phyloP scores from a whole-genome alignment of 2,797 vertebrate genomes.

The Leucoraja ocellata region DNA sequence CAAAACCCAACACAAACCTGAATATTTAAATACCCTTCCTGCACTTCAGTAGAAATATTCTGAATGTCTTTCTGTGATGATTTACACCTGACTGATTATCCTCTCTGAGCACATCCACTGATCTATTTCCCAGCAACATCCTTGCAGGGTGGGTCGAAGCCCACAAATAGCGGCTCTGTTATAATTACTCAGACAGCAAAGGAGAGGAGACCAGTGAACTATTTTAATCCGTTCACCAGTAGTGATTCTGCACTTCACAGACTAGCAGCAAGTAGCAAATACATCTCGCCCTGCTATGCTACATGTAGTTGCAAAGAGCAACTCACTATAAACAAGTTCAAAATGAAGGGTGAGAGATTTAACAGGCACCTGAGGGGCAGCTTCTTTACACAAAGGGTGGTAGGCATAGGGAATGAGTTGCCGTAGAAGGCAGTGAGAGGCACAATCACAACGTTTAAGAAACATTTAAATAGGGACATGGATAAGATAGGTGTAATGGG shows the following conservation, averaged over 20 bases:
- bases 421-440: no score
- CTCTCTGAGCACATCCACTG: neutral
- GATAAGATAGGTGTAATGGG: no score
- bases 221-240: neutral
- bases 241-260: neutral
- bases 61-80: neutral
- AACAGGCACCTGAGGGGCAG: no score
- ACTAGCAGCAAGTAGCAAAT: neutral
- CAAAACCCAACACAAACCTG: neutral
- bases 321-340: no score
- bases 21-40: neutral
- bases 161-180: neutral
- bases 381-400: no score
- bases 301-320: neutral
- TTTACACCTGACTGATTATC: neutral
- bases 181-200: conserved; percentile 28
- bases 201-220: neutral
- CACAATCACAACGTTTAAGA: no score
- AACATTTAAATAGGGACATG: no score
- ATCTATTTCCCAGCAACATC: neutral
- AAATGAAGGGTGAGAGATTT: no score
- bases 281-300: neutral
- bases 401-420: no score
- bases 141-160: neutral
- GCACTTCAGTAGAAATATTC: neutral